Base-by-base conservation (phyloP, 2,888 invertebrate species). In the Operophtera brumata region DNA sequence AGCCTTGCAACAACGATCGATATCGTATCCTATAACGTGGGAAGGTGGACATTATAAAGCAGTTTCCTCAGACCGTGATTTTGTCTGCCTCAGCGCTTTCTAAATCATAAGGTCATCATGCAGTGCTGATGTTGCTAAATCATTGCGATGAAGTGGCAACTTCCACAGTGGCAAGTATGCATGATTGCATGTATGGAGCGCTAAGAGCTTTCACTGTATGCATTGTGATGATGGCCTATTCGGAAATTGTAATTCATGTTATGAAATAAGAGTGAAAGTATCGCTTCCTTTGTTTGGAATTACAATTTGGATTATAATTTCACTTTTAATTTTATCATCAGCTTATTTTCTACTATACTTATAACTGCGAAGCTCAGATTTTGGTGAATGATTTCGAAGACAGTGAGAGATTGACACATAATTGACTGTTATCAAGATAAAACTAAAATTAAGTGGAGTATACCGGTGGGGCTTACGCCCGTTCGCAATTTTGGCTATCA, bases 1-100 rank as follows among this genome's bases (percentile, higher is more conserved):
- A 87, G 82, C 86, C 87, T 78, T 78, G 78, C 78, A 84, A 86
- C 61, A 56, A 71, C 79, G 76, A 80, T 84, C 86, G 79, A 84
- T 85, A 84, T 84, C 80, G 68, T 72, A 70, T 84, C 80, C 67
- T 72, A 70, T 86, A 73, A 80, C 85, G 74, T 80, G 78, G 70
- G 78, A 80, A 76, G 52, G 53, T 69, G 65, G 51, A 65, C 42
- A 61, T 58, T 64, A 62, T 54, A 51, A 47, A 39, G 30, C 30
- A 30, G 43, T 64, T 60, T 53, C 56, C 52, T 59, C 55, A 47
- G 43, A 36, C 37, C 14, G 47, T 40, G 55, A 59, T 59, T 58
- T 57, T 49, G 45, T 45, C 40, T 20, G 20, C 20, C 20, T 52
- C 46, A 52, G 52, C 51, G 67, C 75, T 76, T 76, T 77, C 76